These are phyloP conservation scores for Capitulum mitella DNA, from an alignment of 2,888 invertebrate species.

Conservation along the genomic window DNA sequence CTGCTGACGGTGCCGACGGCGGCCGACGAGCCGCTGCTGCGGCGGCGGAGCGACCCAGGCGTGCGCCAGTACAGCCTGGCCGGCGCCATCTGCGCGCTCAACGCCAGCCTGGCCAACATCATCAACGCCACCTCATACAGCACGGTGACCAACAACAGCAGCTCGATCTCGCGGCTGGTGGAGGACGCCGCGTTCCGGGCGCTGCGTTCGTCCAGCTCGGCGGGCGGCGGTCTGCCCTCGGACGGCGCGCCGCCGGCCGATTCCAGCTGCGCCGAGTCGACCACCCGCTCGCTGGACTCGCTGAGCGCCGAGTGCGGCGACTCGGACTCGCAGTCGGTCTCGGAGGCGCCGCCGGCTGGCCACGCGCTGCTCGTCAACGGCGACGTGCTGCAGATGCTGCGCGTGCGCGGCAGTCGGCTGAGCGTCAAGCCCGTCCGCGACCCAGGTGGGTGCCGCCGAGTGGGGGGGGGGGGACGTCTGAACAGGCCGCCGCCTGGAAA, in stretches of 20 bases:
- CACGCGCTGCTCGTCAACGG: conserved; percentile 20
- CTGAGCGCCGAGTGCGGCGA: conserved; percentile 12
- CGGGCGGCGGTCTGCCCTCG: background rate
- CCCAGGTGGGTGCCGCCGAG: background rate
- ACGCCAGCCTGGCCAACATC: conserved; percentile 23
- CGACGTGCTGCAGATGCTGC: conserved; percentile 2
- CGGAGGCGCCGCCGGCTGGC: background rate
- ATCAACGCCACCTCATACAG: conserved; percentile 17
- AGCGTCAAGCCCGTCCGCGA: background rate
- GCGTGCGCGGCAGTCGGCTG: background rate
- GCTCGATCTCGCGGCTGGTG: background rate
- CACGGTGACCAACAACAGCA: conserved; percentile 22
- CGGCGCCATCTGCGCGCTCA: conserved; percentile 6
- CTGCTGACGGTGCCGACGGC: conserved; percentile 8
- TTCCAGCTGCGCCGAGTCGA: background rate
- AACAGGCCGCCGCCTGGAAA: too few relatives aligned
- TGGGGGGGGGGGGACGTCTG: too few relatives aligned
- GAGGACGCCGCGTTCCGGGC: conserved; percentile 5
- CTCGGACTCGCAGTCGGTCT: background rate
- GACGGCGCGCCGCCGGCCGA: background rate
- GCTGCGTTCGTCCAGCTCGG: conserved; percentile 13
- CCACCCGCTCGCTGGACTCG: conserved; percentile 5
- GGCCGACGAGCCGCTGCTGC: background rate
- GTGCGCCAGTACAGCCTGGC: background rate
- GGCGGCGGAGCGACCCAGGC: conserved; percentile 8